These are phyloP conservation scores for Condylostylus longicornis DNA, from an alignment of 1,140 invertebrate genomes.

Conservation along the genomic window DNA sequence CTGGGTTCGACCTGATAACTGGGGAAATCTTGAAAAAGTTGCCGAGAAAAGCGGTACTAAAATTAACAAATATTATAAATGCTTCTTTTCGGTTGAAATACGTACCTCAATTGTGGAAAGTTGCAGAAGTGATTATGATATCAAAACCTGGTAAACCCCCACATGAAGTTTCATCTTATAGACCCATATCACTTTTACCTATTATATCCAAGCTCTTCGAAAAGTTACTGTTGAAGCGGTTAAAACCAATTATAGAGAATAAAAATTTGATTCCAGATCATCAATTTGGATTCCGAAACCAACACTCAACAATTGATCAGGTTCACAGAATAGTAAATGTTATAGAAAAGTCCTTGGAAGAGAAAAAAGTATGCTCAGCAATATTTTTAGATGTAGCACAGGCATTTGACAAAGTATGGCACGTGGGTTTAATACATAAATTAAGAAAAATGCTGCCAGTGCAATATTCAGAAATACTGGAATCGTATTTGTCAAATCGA, in stretches of 20 bases:
- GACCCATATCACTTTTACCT: slow-evolving; percentile 27
- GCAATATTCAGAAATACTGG: slow-evolving; percentile 10
- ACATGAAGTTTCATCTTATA: slow-evolving; percentile 10
- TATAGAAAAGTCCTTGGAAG: slow-evolving; percentile 14
- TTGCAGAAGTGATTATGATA: slow-evolving; percentile 25
- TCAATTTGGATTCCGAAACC: slow-evolving; percentile 29
- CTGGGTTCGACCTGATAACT: no score
- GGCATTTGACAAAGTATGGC: slow-evolving; percentile 24
- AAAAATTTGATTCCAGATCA: slow-evolving; percentile 15
- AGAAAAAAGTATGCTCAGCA: slow-evolving; percentile 13
- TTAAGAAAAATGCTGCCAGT: slow-evolving; percentile 8
- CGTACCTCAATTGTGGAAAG: slow-evolving; percentile 25
- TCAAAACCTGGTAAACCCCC: slow-evolving; percentile 25
- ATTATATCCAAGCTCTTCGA: slow-evolving; percentile 23
- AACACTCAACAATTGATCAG: slow-evolving; percentile 24
- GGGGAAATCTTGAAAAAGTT: no score
- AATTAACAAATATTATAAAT: no score
- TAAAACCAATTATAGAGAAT: slow-evolving; percentile 9
- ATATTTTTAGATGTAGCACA: slow-evolving; percentile 23
- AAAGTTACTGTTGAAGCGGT: slow-evolving; percentile 13
- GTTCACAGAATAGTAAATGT: slow-evolving; percentile 20
- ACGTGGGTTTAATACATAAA: slow-evolving; percentile 21
- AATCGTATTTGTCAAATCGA: slow-evolving; percentile 10
- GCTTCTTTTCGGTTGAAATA: no score
- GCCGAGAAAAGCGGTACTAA: no score